Evolutionary conservation across 1,140 invertebrate species (phyloP), one percentile per base, ranked within the genome.

Genomic region (Lycorma delicatula): DNA sequence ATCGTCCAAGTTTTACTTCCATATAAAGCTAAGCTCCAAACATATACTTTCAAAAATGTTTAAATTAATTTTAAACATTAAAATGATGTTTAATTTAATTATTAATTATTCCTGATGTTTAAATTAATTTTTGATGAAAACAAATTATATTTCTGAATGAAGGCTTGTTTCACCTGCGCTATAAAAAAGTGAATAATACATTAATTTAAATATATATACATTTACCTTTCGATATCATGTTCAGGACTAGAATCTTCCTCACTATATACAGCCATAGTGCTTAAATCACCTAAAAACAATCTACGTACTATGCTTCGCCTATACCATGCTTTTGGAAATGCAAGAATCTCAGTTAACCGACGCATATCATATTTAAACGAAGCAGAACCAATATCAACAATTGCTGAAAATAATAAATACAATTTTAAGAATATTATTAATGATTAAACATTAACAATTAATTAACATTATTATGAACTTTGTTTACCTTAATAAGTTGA

Each of bases 351-450:
- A 0, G 91, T 93, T 55, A 98, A 72, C n/a, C 96, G 80, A 51
- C 96, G 79, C 93, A 98, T 98, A 70, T 99, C 97, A 72, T 98
- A 98, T 69, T 98, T 97, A 71, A 99, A 98, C 20, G 90, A 93
- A 22, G 96, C 96, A n/a, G 89, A 93, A 26, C 95, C 96, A 67
- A 98, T 93, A 73, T 97, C 93, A 64, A 93, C 85, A 59, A 97
- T 93, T 11, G 89, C 89, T 88, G 70, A 60, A 77, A 76, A 63
- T 59, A 41, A n/a, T n/a, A 38, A 1, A 3, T 2, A 56, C 16
- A 59, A 34, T 5, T 34, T 16, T 9, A 36, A 36, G 34, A 36
- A n/a, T 11, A 36, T 11, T n/a, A 36, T n/a, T n/a, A n/a, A n/a
- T n/a, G 44, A 34, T 47, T 27, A 54, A 56, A 58, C 20, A 23